These are phyloP conservation scores for Astreopora myriophthalma DNA, from an alignment of 64 coral and sea anemone genomes.

Conservation along the genomic window DNA sequence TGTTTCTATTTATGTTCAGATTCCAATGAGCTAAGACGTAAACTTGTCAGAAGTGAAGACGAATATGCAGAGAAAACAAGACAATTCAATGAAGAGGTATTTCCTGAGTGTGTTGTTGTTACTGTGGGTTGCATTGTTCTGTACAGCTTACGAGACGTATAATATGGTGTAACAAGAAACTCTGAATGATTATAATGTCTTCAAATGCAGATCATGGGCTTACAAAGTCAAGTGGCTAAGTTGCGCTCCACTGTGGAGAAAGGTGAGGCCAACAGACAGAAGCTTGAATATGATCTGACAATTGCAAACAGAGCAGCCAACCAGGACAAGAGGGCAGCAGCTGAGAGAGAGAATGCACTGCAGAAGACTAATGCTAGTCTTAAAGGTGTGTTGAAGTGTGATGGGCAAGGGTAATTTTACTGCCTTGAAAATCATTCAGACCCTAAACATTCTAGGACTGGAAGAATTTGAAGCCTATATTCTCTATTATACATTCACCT, in stretches of 20 bases:
- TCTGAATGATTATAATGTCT: not conserved
- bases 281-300: constrained; percentile 94
- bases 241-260: constrained; percentile 83
- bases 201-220: constrained; percentile 56
- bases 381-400: constrained; percentile 50
- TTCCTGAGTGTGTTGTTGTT: not conserved
- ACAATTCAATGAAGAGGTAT: constrained; percentile 81
- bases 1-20: not conserved
- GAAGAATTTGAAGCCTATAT: too few relatives aligned
- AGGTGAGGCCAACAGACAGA: constrained; percentile 90
- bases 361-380: constrained; percentile 57
- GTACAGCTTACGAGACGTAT: too few relatives aligned
- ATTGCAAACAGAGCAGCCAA: constrained; percentile 84
- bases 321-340: constrained; percentile 80
- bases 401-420: not conserved
- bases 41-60: constrained; percentile 65
- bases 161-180: not conserved
- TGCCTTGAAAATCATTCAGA: too few relatives aligned
- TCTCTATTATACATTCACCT: too few relatives aligned
- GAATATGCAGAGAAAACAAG: constrained; percentile 76
- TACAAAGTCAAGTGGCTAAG: constrained; percentile 87
- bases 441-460: too few relatives aligned
- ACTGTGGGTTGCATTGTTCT: too few relatives aligned
- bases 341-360: constrained; percentile 72
- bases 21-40: constrained; percentile 68